Conservation (phyloP, 2,797 vertebrate genomes). For the Spondyliosoma cantharus region DNA sequence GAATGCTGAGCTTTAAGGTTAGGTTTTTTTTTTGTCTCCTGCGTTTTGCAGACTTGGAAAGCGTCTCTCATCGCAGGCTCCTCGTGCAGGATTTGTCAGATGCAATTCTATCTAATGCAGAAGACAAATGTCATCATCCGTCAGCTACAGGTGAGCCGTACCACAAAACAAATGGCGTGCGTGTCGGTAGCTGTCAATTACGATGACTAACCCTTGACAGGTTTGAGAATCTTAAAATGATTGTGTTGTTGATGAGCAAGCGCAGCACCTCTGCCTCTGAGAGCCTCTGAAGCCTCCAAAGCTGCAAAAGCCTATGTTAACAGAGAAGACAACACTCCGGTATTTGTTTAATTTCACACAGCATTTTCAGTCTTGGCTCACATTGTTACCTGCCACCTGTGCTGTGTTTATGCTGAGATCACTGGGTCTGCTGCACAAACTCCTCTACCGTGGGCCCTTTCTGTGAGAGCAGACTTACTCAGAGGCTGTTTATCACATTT, state of each 20-base stretch:
- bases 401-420: slow-evolving; percentile 49
- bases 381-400: slow-evolving; percentile 58
- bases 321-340: slow-evolving; percentile 16
- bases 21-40: slow-evolving; percentile 3
- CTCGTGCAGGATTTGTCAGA: slow-evolving; percentile 41
- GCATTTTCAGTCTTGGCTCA: slow-evolving; percentile 44
- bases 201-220: slow-evolving; percentile 23
- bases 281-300: slow-evolving; percentile 26
- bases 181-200: slow-evolving; percentile 45
- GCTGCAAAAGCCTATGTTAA: slow-evolving; percentile 40
- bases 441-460: slow-evolving; percentile 10
- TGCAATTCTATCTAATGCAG: slow-evolving; percentile 26
- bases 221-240: slow-evolving; percentile 22
- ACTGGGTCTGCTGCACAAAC: slow-evolving; percentile 19
- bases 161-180: slow-evolving; percentile 25
- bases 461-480: slow-evolving; percentile 13
- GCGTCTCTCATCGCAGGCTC: slow-evolving; percentile 14
- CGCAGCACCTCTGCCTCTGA: slow-evolving; percentile 22
- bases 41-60: slow-evolving; percentile 13
- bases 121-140: slow-evolving; percentile 47
- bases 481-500: slow-evolving; percentile 27
- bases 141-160: slow-evolving; percentile 31
- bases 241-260: slow-evolving; percentile 41
- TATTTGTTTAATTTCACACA: slow-evolving; percentile 54
- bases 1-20: slow-evolving; percentile 33